Conservation (phyloP, 2,888 invertebrate genomes). For the Diploptera punctata region DNA sequence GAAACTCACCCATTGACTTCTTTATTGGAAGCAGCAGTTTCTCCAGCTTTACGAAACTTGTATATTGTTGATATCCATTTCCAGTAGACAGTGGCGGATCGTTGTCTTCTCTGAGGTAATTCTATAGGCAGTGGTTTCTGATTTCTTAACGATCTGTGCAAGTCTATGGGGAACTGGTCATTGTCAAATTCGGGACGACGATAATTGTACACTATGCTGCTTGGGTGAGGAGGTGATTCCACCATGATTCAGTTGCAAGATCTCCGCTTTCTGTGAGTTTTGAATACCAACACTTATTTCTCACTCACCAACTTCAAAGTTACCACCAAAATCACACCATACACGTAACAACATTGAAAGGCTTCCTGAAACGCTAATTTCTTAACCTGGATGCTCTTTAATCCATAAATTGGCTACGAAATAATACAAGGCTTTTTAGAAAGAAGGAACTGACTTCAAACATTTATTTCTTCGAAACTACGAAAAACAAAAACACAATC, state of each 20-base stretch:
- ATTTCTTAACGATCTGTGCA: slow-evolving; percentile 1
- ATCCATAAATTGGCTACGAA: no score
- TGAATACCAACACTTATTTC: neutral
- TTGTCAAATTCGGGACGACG: neutral
- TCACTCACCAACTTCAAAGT: no score
- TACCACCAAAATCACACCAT: no score
- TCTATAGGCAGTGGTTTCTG: neutral
- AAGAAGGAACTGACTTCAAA: no score
- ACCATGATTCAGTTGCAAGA: neutral
- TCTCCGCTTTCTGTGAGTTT: neutral
- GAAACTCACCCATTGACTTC: neutral
- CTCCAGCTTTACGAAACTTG: neutral
- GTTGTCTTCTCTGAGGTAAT: neutral
- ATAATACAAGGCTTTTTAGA: no score
- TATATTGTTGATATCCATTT: neutral
- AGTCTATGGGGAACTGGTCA: neutral
- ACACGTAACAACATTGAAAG: no score
- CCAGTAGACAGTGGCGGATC: neutral
- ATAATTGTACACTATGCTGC: neutral
- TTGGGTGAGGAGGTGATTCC: neutral
- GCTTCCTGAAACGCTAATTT: no score
- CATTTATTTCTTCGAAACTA: no score
- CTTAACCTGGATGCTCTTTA: no score
- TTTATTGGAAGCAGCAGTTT: neutral
- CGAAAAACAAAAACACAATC: no score